phyloP scores from a whole-genome alignment of 2,888 invertebrate species.

The Ptycholaimellus sp. region DNA sequence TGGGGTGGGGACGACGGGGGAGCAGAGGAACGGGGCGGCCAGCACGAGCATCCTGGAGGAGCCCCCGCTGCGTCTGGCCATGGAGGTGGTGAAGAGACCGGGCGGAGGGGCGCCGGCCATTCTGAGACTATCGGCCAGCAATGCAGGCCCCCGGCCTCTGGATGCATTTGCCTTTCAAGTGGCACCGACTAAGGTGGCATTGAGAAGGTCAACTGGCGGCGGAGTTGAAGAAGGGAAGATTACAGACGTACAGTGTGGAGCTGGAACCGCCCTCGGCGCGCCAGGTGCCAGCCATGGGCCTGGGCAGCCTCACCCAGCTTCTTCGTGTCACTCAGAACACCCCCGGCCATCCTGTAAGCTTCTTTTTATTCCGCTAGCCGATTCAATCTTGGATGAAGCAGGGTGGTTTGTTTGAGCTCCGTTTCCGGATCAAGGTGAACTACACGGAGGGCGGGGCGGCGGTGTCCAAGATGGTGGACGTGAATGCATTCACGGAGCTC shows the following conservation, averaged over 20 bases:
- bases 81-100: too few species aligned
- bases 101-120: too few species aligned
- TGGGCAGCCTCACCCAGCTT: conserved; percentile 25
- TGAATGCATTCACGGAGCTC: conserved; percentile 16
- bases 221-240: not conserved
- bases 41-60: too few species aligned
- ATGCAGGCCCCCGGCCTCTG: not conserved
- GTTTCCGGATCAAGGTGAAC: conserved; percentile 16
- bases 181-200: too few species aligned
- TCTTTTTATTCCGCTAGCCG: not conserved
- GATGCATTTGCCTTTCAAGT: not conserved
- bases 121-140: too few species aligned
- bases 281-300: conserved; percentile 51
- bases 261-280: conserved; percentile 80
- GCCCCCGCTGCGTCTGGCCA: too few species aligned
- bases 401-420: conserved; percentile 12
- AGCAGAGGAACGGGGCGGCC: too few species aligned
- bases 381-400: not conserved
- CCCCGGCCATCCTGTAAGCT: not conserved
- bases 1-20: conserved; percentile 3
- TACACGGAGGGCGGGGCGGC: conserved; percentile 15
- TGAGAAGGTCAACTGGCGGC: not conserved
- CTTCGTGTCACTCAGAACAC: conserved; percentile 9
- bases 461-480: conserved; percentile 12
- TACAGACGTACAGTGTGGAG: conserved; percentile 76